Evolutionary conservation across 1,140 invertebrate genomes (phyloP).

Genomic region (Ganaspis sp.): DNA sequence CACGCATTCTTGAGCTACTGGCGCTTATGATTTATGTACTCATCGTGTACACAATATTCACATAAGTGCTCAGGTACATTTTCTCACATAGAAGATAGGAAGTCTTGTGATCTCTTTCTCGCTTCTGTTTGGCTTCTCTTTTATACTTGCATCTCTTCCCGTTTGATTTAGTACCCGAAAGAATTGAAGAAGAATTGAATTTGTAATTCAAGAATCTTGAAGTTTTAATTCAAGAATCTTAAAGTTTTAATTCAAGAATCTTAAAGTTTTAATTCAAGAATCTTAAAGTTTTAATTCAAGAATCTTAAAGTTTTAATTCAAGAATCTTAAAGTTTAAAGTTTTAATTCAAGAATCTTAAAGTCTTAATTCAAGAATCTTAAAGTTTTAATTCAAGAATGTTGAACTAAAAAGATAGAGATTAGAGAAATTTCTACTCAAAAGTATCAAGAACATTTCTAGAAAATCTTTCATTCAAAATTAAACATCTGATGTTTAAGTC

Average conservation of each 20-base stretch:
- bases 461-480: conserved; percentile 46
- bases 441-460: conserved; percentile 26
- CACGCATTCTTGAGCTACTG: conserved; percentile 64
- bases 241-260: no score
- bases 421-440: no score
- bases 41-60: conserved; percentile 32
- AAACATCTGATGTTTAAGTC: conserved; percentile 67
- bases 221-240: no score
- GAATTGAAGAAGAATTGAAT: conserved; percentile 3
- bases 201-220: no score
- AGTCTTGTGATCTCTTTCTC: background rate
- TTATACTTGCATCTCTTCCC: conserved; percentile 1
- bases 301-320: no score
- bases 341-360: no score
- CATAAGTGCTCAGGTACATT: conserved; percentile 28
- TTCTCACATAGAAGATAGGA: background rate
- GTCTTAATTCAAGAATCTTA: no score
- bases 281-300: no score
- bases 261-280: no score
- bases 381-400: no score
- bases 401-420: no score
- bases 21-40: conserved; percentile 68
- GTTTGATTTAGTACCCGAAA: background rate
- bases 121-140: background rate
- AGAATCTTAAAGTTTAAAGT: no score